Conservation (phyloP, 2,113 vertebrate species). For the Ondatra zibethicus region DNA sequence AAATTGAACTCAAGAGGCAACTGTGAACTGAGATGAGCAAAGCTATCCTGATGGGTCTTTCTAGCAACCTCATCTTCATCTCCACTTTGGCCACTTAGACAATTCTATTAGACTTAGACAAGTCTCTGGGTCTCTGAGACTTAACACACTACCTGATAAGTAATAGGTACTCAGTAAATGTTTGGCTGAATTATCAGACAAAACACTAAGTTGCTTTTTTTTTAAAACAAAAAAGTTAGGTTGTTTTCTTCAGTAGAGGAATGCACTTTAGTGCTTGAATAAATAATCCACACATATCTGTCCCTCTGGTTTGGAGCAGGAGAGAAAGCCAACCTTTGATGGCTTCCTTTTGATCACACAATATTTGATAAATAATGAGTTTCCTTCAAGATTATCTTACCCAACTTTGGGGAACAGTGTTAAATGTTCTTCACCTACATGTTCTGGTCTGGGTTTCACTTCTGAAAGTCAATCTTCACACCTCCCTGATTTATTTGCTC, state of each 20-base stretch:
- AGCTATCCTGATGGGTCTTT: not conserved
- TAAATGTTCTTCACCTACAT: not conserved
- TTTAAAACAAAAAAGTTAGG: not conserved
- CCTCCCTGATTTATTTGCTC: not conserved
- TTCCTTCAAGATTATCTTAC: not conserved
- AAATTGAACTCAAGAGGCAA: slow-evolving; percentile 1
- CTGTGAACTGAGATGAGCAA: not conserved
- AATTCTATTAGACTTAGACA: not conserved
- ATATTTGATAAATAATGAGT: not conserved
- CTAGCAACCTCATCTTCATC: not conserved
- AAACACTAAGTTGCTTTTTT: not conserved
- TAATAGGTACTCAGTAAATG: slow-evolving; percentile 47
- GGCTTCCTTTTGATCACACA: not conserved
- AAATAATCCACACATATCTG: not conserved
- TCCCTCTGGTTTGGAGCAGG: not conserved
- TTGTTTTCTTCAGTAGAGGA: not conserved
- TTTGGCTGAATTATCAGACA: slow-evolving; percentile 17
- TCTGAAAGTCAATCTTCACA: not conserved
- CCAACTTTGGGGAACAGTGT: not conserved
- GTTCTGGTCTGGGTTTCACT: not conserved
- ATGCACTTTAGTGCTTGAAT: not conserved
- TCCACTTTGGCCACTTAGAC: not conserved
- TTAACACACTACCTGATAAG: slow-evolving; percentile 12
- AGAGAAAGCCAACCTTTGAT: not conserved
- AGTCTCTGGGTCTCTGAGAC: slow-evolving; percentile 32